These are phyloP conservation scores for Andrena camellia DNA, from an alignment of 2,888 invertebrate genomes.

Conservation along the genomic window DNA sequence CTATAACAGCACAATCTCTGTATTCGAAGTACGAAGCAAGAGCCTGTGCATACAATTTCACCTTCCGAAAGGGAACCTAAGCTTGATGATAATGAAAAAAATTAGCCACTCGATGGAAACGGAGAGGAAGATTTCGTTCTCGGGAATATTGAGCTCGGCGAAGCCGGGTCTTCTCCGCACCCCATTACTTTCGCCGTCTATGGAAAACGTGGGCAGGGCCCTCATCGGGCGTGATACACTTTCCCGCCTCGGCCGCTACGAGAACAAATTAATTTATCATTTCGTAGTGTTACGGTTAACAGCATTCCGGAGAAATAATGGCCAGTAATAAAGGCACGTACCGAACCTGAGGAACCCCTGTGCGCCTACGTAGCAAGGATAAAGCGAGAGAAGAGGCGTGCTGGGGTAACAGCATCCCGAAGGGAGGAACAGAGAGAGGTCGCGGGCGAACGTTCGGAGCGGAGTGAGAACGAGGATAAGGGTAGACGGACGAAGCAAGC, in stretches of 20 bases:
- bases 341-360: conserved; percentile 57
- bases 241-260: conserved; percentile 52
- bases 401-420: conserved; percentile 7
- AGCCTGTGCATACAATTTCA: neutral
- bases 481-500: conserved; percentile 35
- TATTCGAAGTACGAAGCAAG: no score
- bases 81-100: neutral
- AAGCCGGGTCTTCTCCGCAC: conserved; percentile 27
- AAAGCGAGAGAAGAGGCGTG: conserved; percentile 32
- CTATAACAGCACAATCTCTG: no score
- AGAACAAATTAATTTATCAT: conserved; percentile 73
- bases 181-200: conserved; percentile 41
- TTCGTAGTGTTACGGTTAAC: conserved; percentile 68
- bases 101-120: neutral
- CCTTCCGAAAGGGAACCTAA: neutral
- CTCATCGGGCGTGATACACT: conserved; percentile 53
- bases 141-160: conserved; percentile 42
- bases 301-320: conserved; percentile 67
- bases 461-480: conserved; percentile 43
- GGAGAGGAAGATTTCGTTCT: conserved; percentile 17
- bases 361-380: conserved; percentile 37
- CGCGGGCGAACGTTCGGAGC: neutral
- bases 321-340: conserved; percentile 62
- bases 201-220: conserved; percentile 36
- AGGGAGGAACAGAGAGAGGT: neutral